A percentile compares a stretch with the other conserved stretches of the same genome.
Evolutionary conservation across 2,888 invertebrate genomes (phyloP).

Genomic region (Leptogaster cylindrica): DNA sequence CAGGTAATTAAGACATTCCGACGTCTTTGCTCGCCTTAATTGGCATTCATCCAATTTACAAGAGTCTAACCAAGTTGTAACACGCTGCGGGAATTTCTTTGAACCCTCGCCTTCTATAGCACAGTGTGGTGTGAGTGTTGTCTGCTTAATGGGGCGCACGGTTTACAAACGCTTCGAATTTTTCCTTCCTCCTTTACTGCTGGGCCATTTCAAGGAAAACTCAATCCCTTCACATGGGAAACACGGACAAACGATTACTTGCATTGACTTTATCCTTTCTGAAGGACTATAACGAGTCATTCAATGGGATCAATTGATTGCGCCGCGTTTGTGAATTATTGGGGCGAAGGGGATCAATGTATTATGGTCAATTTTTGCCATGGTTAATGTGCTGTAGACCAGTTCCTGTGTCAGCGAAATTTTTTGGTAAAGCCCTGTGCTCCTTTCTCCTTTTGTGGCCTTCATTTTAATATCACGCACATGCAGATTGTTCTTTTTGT

Average conservation of each 20-base stretch:
- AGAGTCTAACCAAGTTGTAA: background rate
- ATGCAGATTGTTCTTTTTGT: conserved; percentile 11
- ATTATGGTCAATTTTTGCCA: conserved; percentile 1
- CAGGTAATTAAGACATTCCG: conserved; percentile 36
- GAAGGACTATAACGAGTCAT: conserved; percentile 43
- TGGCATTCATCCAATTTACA: conserved; percentile 35
- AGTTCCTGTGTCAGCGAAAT: conserved; percentile 24
- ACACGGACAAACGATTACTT: conserved; percentile 39
- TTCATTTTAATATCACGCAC: conserved; percentile 12
- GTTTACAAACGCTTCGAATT: background rate
- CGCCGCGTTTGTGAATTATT: conserved; percentile 31
- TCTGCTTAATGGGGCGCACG: conserved; percentile 25
- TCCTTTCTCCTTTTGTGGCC: conserved; percentile 11
- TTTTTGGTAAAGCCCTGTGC: conserved; percentile 2
- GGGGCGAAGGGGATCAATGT: conserved; percentile 15
- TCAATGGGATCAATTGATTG: conserved; percentile 46
- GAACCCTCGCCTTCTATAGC: background rate
- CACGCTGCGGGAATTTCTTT: conserved; percentile 18
- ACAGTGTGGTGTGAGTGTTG: conserved; percentile 8
- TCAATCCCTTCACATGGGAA: conserved; percentile 37
- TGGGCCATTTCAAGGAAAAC: background rate
- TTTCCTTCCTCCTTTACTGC: conserved; percentile 16
- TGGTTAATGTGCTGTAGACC: conserved; percentile 4
- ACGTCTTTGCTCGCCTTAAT: conserved; percentile 17
- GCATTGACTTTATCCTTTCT: conserved; percentile 42